A percentile compares a stretch with the other conserved stretches of the same genome.
These are phyloP conservation scores for Anneissia japonica DNA, from an alignment of 35 echinoderm and acorn worm genomes.

Conservation along the genomic window DNA sequence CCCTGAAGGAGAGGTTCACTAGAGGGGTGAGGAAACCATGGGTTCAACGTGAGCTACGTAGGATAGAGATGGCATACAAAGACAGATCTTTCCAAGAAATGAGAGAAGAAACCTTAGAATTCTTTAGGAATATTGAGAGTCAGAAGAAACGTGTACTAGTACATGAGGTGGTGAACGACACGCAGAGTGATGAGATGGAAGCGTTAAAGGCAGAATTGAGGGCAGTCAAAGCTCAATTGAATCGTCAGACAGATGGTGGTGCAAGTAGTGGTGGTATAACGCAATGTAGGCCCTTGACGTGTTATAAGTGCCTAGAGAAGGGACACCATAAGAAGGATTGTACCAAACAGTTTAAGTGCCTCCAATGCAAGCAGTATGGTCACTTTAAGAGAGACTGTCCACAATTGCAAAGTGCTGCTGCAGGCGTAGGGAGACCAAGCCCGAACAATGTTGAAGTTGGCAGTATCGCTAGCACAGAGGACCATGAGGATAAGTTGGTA, in stretches of 20 bases:
- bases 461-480: background rate
- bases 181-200: too few relatives aligned
- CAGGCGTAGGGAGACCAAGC: background rate
- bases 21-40: slow-evolving; percentile 34
- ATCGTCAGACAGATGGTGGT: too few relatives aligned
- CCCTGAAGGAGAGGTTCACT: slow-evolving; percentile 23
- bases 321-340: too few relatives aligned
- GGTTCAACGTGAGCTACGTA: slow-evolving; percentile 26
- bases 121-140: slow-evolving; percentile 20
- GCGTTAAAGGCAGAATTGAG: too few relatives aligned
- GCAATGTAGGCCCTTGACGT: too few relatives aligned
- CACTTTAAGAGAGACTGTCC: too few relatives aligned
- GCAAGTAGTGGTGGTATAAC: too few relatives aligned
- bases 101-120: slow-evolving; percentile 18
- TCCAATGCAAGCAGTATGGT: too few relatives aligned
- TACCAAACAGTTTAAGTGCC: too few relatives aligned
- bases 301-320: too few relatives aligned
- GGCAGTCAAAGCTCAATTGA: too few relatives aligned
- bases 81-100: slow-evolving; percentile 28
- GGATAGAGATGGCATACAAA: slow-evolving; percentile 15
- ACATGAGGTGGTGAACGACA: too few relatives aligned
- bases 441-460: background rate
- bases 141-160: background rate
- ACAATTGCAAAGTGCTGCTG: background rate
- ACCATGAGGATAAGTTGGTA: slow-evolving; percentile 8